Evolutionary conservation across 2,888 invertebrate species (phyloP), one percentile per base, ranked within the genome.

Genomic region (Cyaniris semiargus): DNA sequence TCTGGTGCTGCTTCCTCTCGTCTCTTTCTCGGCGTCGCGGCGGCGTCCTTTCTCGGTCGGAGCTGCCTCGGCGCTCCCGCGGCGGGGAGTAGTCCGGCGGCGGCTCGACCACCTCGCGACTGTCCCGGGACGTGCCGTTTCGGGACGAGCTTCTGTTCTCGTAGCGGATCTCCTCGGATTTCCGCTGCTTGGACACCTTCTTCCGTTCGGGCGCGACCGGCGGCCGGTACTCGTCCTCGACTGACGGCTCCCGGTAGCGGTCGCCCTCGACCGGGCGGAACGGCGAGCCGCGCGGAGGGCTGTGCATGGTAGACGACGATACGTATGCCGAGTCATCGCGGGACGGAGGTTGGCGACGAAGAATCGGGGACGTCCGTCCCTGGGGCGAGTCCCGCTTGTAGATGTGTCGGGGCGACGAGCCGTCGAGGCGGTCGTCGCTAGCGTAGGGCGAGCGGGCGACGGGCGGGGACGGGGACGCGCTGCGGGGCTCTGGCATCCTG

Each of bases 11-110:
- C 85, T 96, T 96, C 70, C 94, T 91, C 83, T 94, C 93, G 76
- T 93, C 92, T 44, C 92, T 86, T 75, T 93, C 93, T 56, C 95
- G 94, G n/a, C 93, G 88, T 15, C 91, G 90, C 18, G 93, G 93
- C 3, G 87, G 94, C 76, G 92, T 91, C 76, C 91, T 87, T 75
- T 93, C 93, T 77, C 92, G 87, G 34, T 93, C 93, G 0, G 91
- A 90, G 81, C 91, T 92, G 21, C 87, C 90, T 58, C 92, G 89
- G 15, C 93, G 89, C 78, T 92, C 94, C 76, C 93, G 93, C 10
- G 95, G 95, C 10, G 96, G 96, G 1, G 96, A 96, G 83, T 96
- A 96, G 84, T 96, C 96, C 3, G 96, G 96, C 1, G 96, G 96
- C 7, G 96, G 96, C 84, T 96, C 96, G 34, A 93, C 91, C 44